Evolutionary conservation across 1,140 invertebrate species (phyloP), one percentile per base, ranked within the genome.

Genomic region (Macrobrachium rosenbergii): DNA sequence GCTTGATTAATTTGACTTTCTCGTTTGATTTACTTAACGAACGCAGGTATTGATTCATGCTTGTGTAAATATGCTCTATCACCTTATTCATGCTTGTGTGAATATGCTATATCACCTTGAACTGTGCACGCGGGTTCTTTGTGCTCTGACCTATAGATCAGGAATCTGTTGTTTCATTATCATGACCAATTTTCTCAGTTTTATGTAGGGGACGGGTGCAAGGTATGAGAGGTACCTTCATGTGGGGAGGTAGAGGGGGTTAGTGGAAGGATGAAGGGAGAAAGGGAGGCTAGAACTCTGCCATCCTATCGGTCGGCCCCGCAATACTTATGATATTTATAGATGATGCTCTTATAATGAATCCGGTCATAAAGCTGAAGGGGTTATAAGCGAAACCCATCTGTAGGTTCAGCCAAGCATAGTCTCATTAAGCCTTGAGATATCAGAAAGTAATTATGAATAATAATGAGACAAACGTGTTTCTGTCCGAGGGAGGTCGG

Each of bases 401-500:
- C 67, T 76, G 78, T 62, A 63, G 85, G 67, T 82, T 87, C 85
- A 87, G 69, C 85, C 78, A 87, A 82, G 85, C 85, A 87, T 87
- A 79, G 60, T 58, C 69, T 87, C 85, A 87, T 87, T 87, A 87
- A 77, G 85, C 76, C 78, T 67, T 60, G 63, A 76, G 85, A 87
- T 87, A 87, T 87, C 85, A 87, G 85, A 87, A 87, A 87, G 85
- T 87, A 87, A 87, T 87, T 87, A 87, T 87, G 85, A 87, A 87
- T 87, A 87, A 75, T 87, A 87, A 87, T 87, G 85, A 87, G 85
- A 87, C 79, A 87, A 87, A 87, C 85, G 78, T 87, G 85, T 87
- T 87, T 80, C 67, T 62, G 69, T 87, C 85, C 85, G 72, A 28
- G 85, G 85, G 85, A 80, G 85, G 85, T 87, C 85, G 78, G 76